Evolutionary conservation across 1,140 invertebrate species (phyloP), one percentile per base, ranked within the genome.

Genomic region (Rhyacophila brunnea): DNA sequence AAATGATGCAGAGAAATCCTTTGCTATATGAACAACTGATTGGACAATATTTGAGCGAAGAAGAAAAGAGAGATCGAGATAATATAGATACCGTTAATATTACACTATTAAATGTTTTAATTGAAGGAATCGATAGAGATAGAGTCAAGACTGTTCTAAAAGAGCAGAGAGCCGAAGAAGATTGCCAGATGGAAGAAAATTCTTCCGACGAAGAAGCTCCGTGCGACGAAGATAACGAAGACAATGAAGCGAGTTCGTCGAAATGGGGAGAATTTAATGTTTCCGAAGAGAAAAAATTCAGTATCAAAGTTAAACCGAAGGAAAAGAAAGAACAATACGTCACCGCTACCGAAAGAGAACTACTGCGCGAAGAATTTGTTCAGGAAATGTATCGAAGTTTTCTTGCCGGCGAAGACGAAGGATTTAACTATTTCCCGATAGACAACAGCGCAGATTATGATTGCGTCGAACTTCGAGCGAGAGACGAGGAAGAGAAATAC

Each of bases 1-100:
- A 94, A 81, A 97, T 97, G 93, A 93, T 93, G 83, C 88, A 86
- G 64, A 74, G 95, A 62, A 92, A 94, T 75, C 94, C 94, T 0
- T 79, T 92, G 48, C 71, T 96, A 0, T 97, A 93, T 78, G 90
- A 96, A 49, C 87, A 95, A 67, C 75, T 97, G 51, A 78, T 96
- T 50, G 93, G 93, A 0, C 87, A 89, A 68, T 94, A 91, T 72
- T 71, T 95, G 58, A 87, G 86, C 6, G 83, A 88, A 51, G 84
- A 90, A 42, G 90, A 96, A 73, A 85, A 84, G 47, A 79, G 78
- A 61, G 76, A 77, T 36, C 74, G 86, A 28, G 86, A 90, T 66
- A 79, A 77, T 49, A 75, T 78, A 42, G 78, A 81, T 62, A 80
- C 73, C n/a, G 74, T 79, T 19, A 83, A 84, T 66, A 75, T 81